Evolutionary conservation across 2,888 invertebrate genomes (phyloP), one percentile per base, ranked within the genome.

Genomic region (Hetaerina titia): DNA sequence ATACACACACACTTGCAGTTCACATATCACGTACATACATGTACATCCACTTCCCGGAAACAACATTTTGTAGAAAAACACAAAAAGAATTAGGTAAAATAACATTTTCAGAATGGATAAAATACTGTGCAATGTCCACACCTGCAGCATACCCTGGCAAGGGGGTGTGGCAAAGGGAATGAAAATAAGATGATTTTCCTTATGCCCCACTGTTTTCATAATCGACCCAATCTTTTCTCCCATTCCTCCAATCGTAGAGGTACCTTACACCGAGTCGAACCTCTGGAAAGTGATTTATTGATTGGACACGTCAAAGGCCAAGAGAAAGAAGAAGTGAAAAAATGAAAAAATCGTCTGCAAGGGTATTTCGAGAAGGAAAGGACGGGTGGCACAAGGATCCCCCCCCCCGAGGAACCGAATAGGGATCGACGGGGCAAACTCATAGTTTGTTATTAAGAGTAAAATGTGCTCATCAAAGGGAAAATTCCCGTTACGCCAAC

Each of bases 381-480:
- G 22, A 81, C 81, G 81, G 6, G 81, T n/a, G 25, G 74, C 69
- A 69, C 15, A 15, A 81, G 13, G 31, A 31, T 31, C 31, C 31
- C 31, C 9, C 74, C 74, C n/a, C 13, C 22, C 81, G 81, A 81
- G 81, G 1, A 25, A 81, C 81, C 81, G 31, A 11, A 81, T n/a
- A 69, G 25, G 31, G 31, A 81, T 13, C 7, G 31, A 90, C 5
- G 90, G 63, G 45, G 45, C 56, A 63, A 45, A 74, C 22, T 25
- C 56, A 92, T 56, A 69, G 92, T 92, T 92, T 92, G 69, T 92
- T 92, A 92, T 60, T 92, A 31, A 56, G 92, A 74, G 64, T 64
- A 92, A 92, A 64, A 92, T 92, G 56, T 56, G 92, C 69, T 69
- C 92, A 11, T 92, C 64, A 92, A 92, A 69, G 92, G 69, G 9